phyloP scores from a whole-genome alignment of 2,797 vertebrate species.

The Typhlichthys eigenmanni region DNA sequence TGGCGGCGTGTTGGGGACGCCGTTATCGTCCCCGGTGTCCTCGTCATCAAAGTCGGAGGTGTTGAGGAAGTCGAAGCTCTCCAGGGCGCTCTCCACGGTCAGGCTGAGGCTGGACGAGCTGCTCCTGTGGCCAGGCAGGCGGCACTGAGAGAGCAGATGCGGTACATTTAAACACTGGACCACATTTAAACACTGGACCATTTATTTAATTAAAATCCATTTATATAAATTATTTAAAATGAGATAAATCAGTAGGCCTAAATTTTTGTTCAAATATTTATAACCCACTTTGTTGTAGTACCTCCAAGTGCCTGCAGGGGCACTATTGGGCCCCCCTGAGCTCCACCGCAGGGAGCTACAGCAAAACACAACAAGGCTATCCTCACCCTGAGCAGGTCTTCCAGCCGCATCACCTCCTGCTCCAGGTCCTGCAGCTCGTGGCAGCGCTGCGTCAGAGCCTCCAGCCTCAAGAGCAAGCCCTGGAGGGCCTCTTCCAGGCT shows the following conservation, averaged over 20 bases:
- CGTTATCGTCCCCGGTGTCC: conserved; percentile 84
- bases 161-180: too few species aligned
- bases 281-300: too few species aligned
- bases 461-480: conserved; percentile 87
- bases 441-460: conserved; percentile 89
- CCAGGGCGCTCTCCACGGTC: conserved; percentile 95
- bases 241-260: too few species aligned
- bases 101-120: conserved; percentile 96
- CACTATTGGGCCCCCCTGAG: too few species aligned
- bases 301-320: too few species aligned
- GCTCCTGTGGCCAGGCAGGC: conserved; percentile 88
- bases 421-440: conserved; percentile 93
- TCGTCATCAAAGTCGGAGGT: conserved; percentile 97
- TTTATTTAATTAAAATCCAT: too few species aligned
- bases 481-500: conserved; percentile 94
- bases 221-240: too few species aligned
- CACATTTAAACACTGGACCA: too few species aligned
- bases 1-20: conserved; percentile 66
- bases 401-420: conserved; percentile 91
- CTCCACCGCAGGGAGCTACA: too few species aligned
- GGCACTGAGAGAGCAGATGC: conserved; percentile 78
- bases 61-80: conserved; percentile 99
- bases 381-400: conserved; percentile 93
- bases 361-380: too few species aligned
- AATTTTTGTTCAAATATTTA: too few species aligned